Evolutionary conservation across 2,888 invertebrate genomes (phyloP).

Genomic region (Pseudococcus viburni): DNA sequence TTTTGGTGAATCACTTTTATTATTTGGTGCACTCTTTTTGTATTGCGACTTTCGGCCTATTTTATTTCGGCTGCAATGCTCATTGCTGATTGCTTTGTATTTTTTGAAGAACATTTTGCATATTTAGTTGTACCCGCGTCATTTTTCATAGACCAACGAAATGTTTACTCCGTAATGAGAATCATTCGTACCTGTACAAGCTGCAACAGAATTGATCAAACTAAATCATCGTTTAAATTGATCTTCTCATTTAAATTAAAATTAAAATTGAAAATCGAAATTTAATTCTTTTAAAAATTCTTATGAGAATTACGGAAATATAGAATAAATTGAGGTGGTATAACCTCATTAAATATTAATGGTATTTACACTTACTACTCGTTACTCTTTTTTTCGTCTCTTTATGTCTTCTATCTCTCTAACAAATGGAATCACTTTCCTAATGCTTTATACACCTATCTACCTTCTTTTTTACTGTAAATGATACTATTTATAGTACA

Average conservation of each 20-base stretch:
- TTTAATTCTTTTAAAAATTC: not conserved
- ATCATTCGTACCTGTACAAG: not conserved
- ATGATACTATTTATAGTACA: not conserved
- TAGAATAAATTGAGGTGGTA: not conserved
- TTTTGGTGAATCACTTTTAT: slow-evolving; percentile 18
- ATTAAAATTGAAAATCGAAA: not conserved
- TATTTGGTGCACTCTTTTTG: not conserved
- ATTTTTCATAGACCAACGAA: not conserved
- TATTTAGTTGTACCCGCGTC: not conserved
- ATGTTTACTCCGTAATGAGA: not conserved
- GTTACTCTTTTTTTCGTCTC: not conserved
- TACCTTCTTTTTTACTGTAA: not conserved
- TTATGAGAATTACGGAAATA: not conserved
- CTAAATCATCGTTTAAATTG: not conserved
- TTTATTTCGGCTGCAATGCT: not conserved
- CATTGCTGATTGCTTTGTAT: not conserved
- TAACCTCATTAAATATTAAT: not conserved
- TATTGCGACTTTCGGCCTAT: not conserved
- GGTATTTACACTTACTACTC: not conserved
- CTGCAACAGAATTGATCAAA: not conserved
- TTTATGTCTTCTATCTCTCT: not conserved
- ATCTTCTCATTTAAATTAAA: not conserved
- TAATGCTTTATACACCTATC: not conserved
- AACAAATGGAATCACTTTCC: not conserved
- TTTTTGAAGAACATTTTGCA: not conserved